Conservation (phyloP, 2,113 vertebrate genomes). For the Abramis brama region DNA sequence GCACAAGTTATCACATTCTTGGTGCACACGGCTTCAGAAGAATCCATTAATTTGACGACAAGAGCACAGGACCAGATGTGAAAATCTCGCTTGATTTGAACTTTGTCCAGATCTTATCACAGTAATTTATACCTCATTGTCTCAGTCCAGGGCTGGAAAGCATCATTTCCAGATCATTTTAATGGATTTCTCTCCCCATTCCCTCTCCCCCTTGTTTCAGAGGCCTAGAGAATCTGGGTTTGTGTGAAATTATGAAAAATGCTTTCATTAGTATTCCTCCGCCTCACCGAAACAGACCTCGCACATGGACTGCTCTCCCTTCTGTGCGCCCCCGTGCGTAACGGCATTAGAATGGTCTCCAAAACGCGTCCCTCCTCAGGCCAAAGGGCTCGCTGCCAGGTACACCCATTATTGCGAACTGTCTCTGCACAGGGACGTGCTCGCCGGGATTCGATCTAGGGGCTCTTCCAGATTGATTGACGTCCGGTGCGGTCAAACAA, state of each 20-base stretch:
- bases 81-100: conserved; percentile 78
- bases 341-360: conserved; percentile 44
- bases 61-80: conserved; percentile 89
- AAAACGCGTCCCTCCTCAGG: conserved; percentile 45
- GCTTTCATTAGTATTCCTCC: conserved; percentile 55
- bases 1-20: conserved; percentile 71
- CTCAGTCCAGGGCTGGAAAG: conserved; percentile 68
- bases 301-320: conserved; percentile 13
- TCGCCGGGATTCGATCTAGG: not conserved
- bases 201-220: conserved; percentile 42
- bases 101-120: conserved; percentile 86
- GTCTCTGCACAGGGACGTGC: conserved; percentile 1
- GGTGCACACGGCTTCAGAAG: conserved; percentile 64
- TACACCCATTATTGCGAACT: conserved; percentile 33
- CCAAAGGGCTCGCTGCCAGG: conserved; percentile 39
- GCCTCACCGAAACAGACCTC: conserved; percentile 36
- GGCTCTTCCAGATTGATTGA: conserved; percentile 4
- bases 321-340: conserved; percentile 28
- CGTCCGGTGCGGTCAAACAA: conserved; percentile 12
- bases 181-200: conserved; percentile 67
- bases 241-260: conserved; percentile 51
- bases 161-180: conserved; percentile 60
- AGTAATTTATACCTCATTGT: conserved; percentile 84
- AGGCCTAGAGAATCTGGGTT: conserved; percentile 42
- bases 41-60: conserved; percentile 77